Conservation (phyloP, 1,140 invertebrate species). For the Aphaenogaster floridana region DNA sequence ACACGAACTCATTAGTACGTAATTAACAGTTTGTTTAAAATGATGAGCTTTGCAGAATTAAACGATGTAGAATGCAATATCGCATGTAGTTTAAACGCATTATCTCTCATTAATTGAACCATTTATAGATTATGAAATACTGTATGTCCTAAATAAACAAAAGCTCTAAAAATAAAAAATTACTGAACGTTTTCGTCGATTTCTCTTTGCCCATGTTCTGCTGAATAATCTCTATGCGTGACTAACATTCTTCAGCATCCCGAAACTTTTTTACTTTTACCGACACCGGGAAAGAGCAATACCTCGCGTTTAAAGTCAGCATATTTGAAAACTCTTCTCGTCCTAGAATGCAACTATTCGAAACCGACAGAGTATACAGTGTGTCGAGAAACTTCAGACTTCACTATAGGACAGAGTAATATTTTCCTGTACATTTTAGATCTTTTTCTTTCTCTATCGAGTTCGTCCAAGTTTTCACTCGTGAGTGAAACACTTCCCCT, state of each 20-base stretch:
- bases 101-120: slow-evolving; percentile 37
- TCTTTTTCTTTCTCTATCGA: not conserved
- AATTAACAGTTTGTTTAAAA: slow-evolving; percentile 64
- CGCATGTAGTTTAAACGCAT: slow-evolving; percentile 22
- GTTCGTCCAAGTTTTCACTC: not conserved
- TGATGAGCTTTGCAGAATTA: slow-evolving; percentile 47
- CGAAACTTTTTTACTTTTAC: slow-evolving; percentile 73
- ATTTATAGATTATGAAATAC: slow-evolving; percentile 22
- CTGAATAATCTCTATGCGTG: slow-evolving; percentile 33
- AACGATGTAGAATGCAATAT: slow-evolving; percentile 11
- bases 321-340: slow-evolving; percentile 71
- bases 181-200: not conserved
- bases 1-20: slow-evolving; percentile 31
- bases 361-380: slow-evolving; percentile 15
- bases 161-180: not conserved
- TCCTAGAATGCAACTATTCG: slow-evolving; percentile 50
- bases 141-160: not conserved
- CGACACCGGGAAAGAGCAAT: slow-evolving; percentile 60
- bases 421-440: slow-evolving; percentile 37
- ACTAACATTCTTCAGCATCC: slow-evolving; percentile 40
- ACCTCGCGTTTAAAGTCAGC: slow-evolving; percentile 69
- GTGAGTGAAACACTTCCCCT: not conserved
- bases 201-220: not conserved
- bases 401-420: not conserved
- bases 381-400: slow-evolving; percentile 9